Evolutionary conservation across 2,113 vertebrate genomes (phyloP), one percentile per base, ranked within the genome.

Genomic region (Macroglossus sobrinus): DNA sequence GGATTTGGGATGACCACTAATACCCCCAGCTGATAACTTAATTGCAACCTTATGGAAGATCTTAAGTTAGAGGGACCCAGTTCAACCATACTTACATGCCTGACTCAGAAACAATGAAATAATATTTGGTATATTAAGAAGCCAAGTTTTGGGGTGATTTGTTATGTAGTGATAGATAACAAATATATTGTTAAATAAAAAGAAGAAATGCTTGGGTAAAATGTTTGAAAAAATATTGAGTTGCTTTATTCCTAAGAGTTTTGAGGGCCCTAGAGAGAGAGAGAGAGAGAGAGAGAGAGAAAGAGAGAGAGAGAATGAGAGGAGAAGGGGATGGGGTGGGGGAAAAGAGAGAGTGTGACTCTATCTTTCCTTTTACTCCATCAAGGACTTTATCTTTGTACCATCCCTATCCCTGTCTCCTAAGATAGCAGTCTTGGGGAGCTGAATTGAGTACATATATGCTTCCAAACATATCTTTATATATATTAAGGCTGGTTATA

Each of bases 381-480:
- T 47, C n/a, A 78, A 43, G 18, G 50, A 64, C 4, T 91, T 47
- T 33, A 66, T 66, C 24, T 38, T 40, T 80, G 6, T 66, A 47
- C 91, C 43, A 72, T 59, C 40, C 40, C 24, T n/a, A 72, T 59
- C 40, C 40, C 24, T n/a, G 55, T 74, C 9, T 80, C 59, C 19
- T 81, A 64, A 84, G 57, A 57, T 15, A 63, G 33, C 35, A 59
- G 14, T 59, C 26, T 64, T 69, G 61, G 68, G 69, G 19, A 63
- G 43, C 22, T 45, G 38, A 87, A n/a, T 64, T 82, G 33, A 94
- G 15, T 84, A n/a, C 30, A 59, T 71, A 40, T 53, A 88, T 84
- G 5, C n/a, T 91, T 95, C 45, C 50, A 96, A 94, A 66, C n/a
- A 19, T 81, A 13, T 76, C n/a, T 75, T 93, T 21, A 66, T 85